Conservation (phyloP, 1,140 invertebrate species). For the Trinorchestia longiramus region DNA sequence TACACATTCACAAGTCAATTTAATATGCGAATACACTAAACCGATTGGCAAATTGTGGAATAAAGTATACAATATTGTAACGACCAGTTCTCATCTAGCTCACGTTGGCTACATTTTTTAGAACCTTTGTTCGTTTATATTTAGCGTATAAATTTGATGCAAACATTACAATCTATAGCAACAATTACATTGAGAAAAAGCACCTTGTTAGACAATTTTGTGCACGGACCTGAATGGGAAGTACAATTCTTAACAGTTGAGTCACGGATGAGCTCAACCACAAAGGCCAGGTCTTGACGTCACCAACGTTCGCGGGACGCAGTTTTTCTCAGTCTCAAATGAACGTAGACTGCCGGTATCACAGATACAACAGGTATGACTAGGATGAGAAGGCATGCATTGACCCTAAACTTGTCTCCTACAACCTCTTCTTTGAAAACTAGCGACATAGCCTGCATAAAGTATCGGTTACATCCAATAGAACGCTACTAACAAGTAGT, state of each 20-base stretch:
- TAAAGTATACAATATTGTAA: neutral
- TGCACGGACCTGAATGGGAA: neutral
- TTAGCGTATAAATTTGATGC: neutral
- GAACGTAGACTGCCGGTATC: neutral
- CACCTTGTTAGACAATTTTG: neutral
- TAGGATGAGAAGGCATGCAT: neutral
- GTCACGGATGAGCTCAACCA: neutral
- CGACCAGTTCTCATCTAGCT: neutral
- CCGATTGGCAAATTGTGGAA: neutral
- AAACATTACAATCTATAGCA: neutral
- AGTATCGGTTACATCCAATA: too few relatives aligned
- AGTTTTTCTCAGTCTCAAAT: neutral
- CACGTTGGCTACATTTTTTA: neutral
- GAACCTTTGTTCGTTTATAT: neutral
- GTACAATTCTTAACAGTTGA: neutral
- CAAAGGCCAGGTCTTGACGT: neutral
- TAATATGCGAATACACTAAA: neutral
- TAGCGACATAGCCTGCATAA: neutral
- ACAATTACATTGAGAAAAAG: neutral
- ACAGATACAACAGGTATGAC: neutral
- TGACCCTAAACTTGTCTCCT: neutral
- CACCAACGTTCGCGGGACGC: neutral
- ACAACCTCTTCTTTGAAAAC: neutral
- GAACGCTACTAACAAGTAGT: neutral
- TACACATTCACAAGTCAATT: neutral